Evolutionary conservation across 2,797 vertebrate genomes (phyloP), one percentile per base, ranked within the genome.

Genomic region (Sebastes glaucus): DNA sequence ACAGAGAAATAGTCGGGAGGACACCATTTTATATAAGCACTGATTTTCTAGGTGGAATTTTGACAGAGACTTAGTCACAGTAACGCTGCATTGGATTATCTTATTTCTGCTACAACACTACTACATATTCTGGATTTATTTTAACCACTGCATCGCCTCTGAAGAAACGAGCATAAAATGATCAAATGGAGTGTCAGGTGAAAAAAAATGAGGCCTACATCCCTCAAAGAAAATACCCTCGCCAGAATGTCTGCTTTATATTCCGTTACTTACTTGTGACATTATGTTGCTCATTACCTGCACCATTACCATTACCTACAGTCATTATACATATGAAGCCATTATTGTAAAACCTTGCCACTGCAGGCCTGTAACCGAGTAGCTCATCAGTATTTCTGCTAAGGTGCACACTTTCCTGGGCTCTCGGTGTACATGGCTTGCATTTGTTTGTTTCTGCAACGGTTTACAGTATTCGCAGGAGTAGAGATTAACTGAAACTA

Each of bases 341-440:
- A 89, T 89, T 92, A 89, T 67, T 81, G 78, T 46, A 87, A 86
- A 92, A 80, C 65, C 68, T 74, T 77, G 84, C 87, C 85, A 92
- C 86, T 76, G 86, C 88, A 88, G 80, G 86, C 77, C 80, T 82
- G 84, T 80, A 85, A 90, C 88, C 81, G 85, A 88, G 83, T 6
- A 88, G 86, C 90, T 94, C 87, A 91, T 93, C 93, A 91, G 92
- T 84, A 93, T 92, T 94, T 94, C 88, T 93, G 92, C 92, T 59
- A 90, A 86, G 91, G 80, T 90, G 76, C 75, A 92, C 88, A 87
- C 83, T 89, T 93, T 90, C 79, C 87, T 64, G 20, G 53, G 77
- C 78, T 82, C 53, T 59, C 55, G 2, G 53, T 74, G 74, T 69
- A 70, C 81, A 82, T 57, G 38, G 73, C 72, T 73, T 65, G 75